Conservation (phyloP, 2,797 vertebrate species). For the Micrastur ruficollis region DNA sequence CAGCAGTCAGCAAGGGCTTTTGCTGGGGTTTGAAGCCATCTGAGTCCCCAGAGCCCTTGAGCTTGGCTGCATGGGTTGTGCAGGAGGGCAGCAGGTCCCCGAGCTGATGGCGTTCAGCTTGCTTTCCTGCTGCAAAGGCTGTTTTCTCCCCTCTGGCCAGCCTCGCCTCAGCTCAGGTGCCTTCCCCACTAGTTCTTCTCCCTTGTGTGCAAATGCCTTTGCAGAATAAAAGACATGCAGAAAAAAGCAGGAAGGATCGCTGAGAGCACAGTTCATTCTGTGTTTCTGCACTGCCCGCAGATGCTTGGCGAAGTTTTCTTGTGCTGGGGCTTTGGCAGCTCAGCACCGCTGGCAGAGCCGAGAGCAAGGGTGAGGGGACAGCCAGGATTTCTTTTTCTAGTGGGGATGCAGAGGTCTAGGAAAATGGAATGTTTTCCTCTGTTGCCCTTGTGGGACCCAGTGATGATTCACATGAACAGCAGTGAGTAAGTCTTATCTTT, state of each 20-base stretch:
- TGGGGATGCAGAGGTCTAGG: neutral
- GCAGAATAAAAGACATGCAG: neutral
- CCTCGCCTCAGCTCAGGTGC: neutral
- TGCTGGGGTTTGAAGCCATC: neutral
- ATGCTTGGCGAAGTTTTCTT: neutral
- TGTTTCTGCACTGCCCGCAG: neutral
- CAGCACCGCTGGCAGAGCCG: neutral
- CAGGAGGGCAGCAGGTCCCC: neutral
- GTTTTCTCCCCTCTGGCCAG: neutral
- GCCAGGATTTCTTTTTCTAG: neutral
- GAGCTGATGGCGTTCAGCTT: fast-evolving
- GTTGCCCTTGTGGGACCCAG: neutral
- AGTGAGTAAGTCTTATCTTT: neutral
- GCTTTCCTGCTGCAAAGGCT: fast-evolving
- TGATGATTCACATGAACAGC: neutral
- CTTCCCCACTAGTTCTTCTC: neutral
- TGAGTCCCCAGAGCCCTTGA: fast-evolving
- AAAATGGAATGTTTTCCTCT: neutral
- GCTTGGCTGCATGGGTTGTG: neutral
- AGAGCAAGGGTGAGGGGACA: neutral
- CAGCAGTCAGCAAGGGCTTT: neutral
- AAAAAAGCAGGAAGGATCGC: neutral
- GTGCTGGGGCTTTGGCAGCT: neutral
- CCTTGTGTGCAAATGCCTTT: neutral
- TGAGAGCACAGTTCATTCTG: neutral